Conservation (phyloP, 2,797 vertebrate species). For the Oreonectes daqikongensis region DNA sequence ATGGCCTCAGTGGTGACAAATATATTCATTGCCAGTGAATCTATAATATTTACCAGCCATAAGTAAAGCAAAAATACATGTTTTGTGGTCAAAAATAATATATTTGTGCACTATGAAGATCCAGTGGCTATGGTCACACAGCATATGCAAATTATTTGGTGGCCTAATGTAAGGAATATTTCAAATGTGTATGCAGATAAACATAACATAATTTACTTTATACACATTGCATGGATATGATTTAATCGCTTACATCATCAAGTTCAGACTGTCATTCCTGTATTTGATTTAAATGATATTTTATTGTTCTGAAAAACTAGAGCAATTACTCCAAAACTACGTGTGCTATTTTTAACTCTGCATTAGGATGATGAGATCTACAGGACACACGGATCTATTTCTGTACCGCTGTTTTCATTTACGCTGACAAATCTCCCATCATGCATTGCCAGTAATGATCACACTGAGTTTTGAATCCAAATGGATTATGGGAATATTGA, state of each 20-base stretch:
- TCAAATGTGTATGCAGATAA: no score
- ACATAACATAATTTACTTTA: no score
- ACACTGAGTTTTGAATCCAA: constrained; percentile 5
- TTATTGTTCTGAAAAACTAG: background rate
- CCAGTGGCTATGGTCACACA: no score
- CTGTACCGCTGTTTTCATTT: no score
- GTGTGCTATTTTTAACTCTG: background rate
- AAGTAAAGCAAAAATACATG: no score
- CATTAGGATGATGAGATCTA: no score
- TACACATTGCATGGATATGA: no score
- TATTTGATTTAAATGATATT: background rate
- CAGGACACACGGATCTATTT: background rate
- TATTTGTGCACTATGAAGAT: no score
- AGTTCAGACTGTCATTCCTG: background rate
- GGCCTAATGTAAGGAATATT: no score
- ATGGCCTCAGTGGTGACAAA: constrained; percentile 39
- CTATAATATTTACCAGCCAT: no score
- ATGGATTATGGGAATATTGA: constrained; percentile 7
- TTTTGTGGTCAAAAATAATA: no score
- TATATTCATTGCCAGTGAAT: background rate
- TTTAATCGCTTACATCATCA: background rate
- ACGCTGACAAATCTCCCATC: background rate
- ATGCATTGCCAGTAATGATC: background rate
- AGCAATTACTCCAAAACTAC: background rate
- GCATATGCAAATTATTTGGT: no score